Evolutionary conservation across 2,888 invertebrate genomes (phyloP).

Genomic region (Hofmannophila pseudospretella): DNA sequence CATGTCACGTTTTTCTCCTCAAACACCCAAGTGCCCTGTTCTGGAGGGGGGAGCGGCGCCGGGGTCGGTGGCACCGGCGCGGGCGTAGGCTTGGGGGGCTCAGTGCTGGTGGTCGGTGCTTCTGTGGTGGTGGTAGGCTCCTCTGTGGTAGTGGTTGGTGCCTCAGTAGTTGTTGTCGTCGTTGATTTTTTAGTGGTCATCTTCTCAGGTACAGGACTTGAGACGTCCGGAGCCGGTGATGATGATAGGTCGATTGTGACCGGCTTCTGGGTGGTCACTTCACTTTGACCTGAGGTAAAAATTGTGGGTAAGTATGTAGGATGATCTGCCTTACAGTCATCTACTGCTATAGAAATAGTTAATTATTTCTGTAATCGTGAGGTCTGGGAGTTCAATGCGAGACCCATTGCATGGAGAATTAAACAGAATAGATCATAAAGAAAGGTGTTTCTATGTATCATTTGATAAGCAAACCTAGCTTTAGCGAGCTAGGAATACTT

Average conservation of each 20-base stretch:
- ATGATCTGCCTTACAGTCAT: too few relatives aligned
- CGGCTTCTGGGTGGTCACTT: constrained; percentile 13
- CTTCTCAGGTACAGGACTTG: constrained; percentile 6
- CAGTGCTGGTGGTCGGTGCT: constrained; percentile 23
- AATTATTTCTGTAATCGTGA: too few relatives aligned
- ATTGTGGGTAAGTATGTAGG: too few relatives aligned
- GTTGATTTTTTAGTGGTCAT: neutral
- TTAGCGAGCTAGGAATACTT: too few relatives aligned
- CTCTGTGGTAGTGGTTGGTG: constrained; percentile 23
- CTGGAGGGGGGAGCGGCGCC: constrained; percentile 39
- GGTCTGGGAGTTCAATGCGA: too few relatives aligned
- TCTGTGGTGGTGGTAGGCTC: constrained; percentile 29
- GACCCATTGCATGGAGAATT: too few relatives aligned
- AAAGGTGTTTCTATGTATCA: too few relatives aligned
- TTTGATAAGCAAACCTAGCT: too few relatives aligned
- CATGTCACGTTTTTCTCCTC: constrained; percentile 75
- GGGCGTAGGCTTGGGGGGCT: constrained; percentile 62
- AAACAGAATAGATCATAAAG: too few relatives aligned
- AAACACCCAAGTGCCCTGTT: constrained; percentile 47
- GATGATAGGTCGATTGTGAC: constrained; percentile 19
- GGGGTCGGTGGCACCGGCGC: constrained; percentile 36
- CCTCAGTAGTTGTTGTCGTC: constrained; percentile 14
- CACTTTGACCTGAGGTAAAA: constrained; percentile 29
- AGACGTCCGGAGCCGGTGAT: neutral
- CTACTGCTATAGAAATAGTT: too few relatives aligned